These are phyloP conservation scores for Coelopa pilipes DNA, from an alignment of 2,888 invertebrate species.

Conservation along the genomic window DNA sequence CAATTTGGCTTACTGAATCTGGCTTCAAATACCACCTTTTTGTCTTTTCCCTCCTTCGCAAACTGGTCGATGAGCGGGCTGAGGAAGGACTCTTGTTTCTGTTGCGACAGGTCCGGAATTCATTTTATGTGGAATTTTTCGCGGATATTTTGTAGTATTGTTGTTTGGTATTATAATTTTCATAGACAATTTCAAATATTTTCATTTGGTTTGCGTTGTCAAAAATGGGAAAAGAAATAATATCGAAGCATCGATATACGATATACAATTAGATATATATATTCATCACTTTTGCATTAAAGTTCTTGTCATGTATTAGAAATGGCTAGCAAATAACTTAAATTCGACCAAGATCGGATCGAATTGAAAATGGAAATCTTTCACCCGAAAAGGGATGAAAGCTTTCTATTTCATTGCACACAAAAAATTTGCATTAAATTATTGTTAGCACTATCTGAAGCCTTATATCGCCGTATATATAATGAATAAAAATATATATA, in stretches of 20 bases:
- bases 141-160: slow-evolving; percentile 42
- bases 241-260: slow-evolving; percentile 46
- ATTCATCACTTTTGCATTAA: slow-evolving; percentile 24
- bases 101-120: slow-evolving; percentile 51
- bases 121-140: slow-evolving; percentile 12
- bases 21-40: slow-evolving; percentile 91
- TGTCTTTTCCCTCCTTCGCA: slow-evolving; percentile 95
- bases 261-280: slow-evolving; percentile 40
- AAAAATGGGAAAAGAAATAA: slow-evolving; percentile 65
- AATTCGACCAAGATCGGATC: no score
- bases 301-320: not conserved
- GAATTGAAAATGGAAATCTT: no score
- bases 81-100: slow-evolving; percentile 95
- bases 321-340: no score
- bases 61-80: slow-evolving; percentile 94
- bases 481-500: not conserved
- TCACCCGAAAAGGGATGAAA: no score
- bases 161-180: slow-evolving; percentile 20
- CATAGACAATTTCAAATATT: slow-evolving; percentile 28
- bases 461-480: not conserved
- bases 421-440: no score
- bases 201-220: slow-evolving; percentile 59
- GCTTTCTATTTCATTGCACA: no score
- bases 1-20: slow-evolving; percentile 96
- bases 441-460: not conserved